phyloP scores from a whole-genome alignment of 2,113 vertebrate species.

The Notarius lentiginosus region DNA sequence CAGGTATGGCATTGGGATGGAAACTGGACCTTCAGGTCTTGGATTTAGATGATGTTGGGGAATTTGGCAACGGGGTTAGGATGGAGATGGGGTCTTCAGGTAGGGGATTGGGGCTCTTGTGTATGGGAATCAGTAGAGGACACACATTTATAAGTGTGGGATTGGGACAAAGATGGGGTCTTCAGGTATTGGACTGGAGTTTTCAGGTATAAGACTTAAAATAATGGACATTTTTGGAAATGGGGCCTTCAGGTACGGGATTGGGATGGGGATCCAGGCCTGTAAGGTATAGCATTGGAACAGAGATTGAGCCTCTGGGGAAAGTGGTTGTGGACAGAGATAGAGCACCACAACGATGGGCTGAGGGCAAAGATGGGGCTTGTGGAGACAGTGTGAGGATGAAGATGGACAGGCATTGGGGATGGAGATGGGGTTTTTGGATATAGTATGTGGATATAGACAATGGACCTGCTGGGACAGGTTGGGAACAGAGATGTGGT shows the following conservation, averaged over 20 bases:
- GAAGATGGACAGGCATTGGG: not conserved
- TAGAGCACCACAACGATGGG: not conserved
- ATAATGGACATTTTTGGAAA: not conserved
- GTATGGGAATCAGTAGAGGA: too few species aligned
- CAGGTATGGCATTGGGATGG: not conserved
- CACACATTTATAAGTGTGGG: not conserved
- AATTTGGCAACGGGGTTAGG: too few species aligned
- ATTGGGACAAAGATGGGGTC: not conserved
- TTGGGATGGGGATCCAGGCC: not conserved
- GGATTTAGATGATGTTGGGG: too few species aligned
- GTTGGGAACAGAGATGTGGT: not conserved
- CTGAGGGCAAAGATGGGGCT: not conserved
- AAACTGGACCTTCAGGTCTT: not conserved
- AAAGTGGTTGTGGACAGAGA: not conserved
- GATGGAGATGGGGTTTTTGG: not conserved
- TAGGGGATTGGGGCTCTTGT: not conserved
- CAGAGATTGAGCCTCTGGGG: not conserved
- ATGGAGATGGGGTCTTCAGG: too few species aligned
- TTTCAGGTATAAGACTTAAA: not conserved
- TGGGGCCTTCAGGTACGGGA: too few species aligned
- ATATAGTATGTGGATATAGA: not conserved
- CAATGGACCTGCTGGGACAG: not conserved
- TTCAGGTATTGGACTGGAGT: not conserved
- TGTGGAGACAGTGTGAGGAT: not conserved
- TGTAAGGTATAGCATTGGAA: not conserved